Evolutionary conservation across 92 coral and sea anemone genomes (phyloP), one percentile per base, ranked within the genome.

Genomic region (Porites cylindrica): DNA sequence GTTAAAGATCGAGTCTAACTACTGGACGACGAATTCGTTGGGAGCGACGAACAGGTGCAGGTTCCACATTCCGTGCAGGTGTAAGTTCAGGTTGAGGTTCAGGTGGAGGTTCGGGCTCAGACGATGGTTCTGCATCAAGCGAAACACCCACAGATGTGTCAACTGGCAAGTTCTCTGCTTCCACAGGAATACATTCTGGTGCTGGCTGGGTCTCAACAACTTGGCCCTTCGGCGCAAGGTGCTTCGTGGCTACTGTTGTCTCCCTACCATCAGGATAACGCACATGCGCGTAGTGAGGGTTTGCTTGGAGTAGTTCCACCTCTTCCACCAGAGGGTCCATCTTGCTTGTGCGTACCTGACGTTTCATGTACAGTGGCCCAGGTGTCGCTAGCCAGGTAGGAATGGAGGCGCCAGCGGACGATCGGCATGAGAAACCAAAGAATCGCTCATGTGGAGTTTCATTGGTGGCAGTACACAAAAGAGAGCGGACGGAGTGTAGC

Each of bases 1-100:
- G 38, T 86, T 67, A 78, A 78, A 86, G 89, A 78, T 86, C 24
- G 63, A 86, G 74, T 64, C 86, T 87, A 60, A 54, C 90, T 54
- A 64, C 85, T 5, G 86, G 81, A 51, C 71, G 90, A 17, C 90
- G 75, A 56, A 60, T 19, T 63, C 80, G 86, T 77, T 78, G 58
- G 52, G 90, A 86, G 56, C 73, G 78, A 26, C 86, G 78, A 29
- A 86, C 51, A 47, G 85, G 72, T 77, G 74, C 60, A 51, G 64
- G 82, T 51, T 81, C 76, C 70, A 63, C 32, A 2, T 62, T 62
- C n/a, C n/a, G 75, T 29, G 13, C 75, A 17, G 19, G 19, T 52
- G 38, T 23, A 52, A 58, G 81, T 24, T 54, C 81, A 16, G 10
- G 13, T 9, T 53, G 23, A 29, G 19, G 38, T 14, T 20, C 54